Percentiles rank a stretch among this genome's conserved stretches.
Conservation (phyloP, 2,113 vertebrate species). For the Xyrauchen texanus region DNA sequence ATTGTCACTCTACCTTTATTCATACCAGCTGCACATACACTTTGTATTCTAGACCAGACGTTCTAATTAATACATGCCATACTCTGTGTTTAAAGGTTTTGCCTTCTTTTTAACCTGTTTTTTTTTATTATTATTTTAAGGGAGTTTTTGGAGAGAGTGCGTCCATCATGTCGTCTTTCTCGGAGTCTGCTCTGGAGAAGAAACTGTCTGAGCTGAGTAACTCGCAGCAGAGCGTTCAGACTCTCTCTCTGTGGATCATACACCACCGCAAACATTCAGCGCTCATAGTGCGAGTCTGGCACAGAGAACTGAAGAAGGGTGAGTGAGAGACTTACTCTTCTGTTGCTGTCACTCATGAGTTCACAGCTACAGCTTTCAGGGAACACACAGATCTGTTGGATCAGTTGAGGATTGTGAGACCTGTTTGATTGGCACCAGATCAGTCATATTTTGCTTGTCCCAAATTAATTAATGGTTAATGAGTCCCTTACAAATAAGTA, state of each 20-base stretch:
- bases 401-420: too few species aligned
- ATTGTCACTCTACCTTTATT: too few species aligned
- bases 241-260: slow-evolving; percentile 93
- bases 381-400: too few species aligned
- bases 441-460: too few species aligned
- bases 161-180: slow-evolving; percentile 85
- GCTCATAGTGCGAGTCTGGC: slow-evolving; percentile 92
- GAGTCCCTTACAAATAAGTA: too few species aligned
- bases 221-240: slow-evolving; percentile 95
- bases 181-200: slow-evolving; percentile 94
- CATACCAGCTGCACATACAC: too few species aligned
- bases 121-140: neutral
- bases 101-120: neutral
- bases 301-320: slow-evolving; percentile 95
- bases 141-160: slow-evolving; percentile 50
- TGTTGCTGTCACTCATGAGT: too few species aligned
- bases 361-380: too few species aligned
- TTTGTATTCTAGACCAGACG: too few species aligned
- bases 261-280: slow-evolving; percentile 93
- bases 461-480: too few species aligned
- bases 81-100: neutral
- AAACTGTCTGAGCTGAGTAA: slow-evolving; percentile 94
- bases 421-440: too few species aligned
- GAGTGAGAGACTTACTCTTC: slow-evolving; percentile 8
- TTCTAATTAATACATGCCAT: too few species aligned